phyloP scores from a whole-genome alignment of 2,797 vertebrate species.

The Apogon hyalosoma region DNA sequence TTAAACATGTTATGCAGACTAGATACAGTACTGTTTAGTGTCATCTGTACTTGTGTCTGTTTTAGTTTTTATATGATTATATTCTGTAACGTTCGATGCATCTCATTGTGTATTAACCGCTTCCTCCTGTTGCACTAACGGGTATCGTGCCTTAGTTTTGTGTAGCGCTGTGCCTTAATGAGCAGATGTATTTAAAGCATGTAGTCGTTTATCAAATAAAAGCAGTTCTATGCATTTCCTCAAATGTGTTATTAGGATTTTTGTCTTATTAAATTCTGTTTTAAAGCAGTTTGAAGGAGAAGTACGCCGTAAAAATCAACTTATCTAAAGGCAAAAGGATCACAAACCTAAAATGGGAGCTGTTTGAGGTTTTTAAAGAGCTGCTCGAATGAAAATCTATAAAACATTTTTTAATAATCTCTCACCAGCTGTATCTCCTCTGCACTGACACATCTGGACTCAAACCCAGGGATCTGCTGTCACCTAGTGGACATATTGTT shows the following conservation, averaged over 20 bases:
- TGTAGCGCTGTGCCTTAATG: not conserved
- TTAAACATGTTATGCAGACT: slow-evolving; percentile 20
- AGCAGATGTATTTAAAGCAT: not conserved
- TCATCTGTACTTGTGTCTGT: slow-evolving; percentile 4
- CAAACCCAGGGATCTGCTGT: slow-evolving; percentile 9
- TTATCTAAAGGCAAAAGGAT: too few relatives aligned
- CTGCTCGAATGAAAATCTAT: too few relatives aligned
- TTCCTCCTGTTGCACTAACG: not conserved
- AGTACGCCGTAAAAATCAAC: too few relatives aligned
- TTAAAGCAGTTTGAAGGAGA: too few relatives aligned
- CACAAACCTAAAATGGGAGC: too few relatives aligned
- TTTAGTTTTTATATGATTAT: slow-evolving; percentile 14
- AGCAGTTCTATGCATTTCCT: not conserved
- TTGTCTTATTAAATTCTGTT: too few relatives aligned
- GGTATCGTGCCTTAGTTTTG: slow-evolving; percentile 20
- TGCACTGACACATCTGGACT: too few relatives aligned
- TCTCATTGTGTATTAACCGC: slow-evolving; percentile 6
- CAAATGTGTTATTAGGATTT: too few relatives aligned
- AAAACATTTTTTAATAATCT: too few relatives aligned
- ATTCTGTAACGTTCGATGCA: not conserved
- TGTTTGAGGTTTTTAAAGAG: too few relatives aligned
- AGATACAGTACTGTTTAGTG: not conserved
- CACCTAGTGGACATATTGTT: slow-evolving; percentile 18
- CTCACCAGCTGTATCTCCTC: too few relatives aligned
- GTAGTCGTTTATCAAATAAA: slow-evolving; percentile 46